Conservation (phyloP, 2,888 invertebrate genomes). For the Callinectes sapidus region DNA sequence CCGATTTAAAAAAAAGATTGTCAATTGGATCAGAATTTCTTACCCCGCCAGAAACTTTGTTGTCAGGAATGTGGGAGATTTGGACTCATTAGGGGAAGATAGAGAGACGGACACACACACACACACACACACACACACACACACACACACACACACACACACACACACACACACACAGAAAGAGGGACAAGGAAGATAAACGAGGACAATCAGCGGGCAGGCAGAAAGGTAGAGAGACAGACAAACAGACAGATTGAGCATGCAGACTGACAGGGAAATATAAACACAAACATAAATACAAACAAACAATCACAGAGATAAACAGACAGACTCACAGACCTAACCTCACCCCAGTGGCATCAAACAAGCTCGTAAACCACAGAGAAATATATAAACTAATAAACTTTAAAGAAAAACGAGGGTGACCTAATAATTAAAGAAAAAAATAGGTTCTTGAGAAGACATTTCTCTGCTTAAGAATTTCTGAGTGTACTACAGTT, state of each 20-base stretch:
- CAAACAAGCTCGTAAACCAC: not conserved
- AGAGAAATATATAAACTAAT: not conserved
- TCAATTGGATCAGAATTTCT: constrained; percentile 11
- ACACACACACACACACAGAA: not conserved
- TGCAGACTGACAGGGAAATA: not conserved
- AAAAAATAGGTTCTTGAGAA: not conserved
- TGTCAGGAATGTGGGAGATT: not conserved
- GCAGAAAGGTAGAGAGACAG: not conserved
- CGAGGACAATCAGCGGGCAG: not conserved
- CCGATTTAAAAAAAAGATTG: not conserved
- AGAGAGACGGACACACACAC: not conserved
- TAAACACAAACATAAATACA: not conserved
- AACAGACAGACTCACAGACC: not conserved
- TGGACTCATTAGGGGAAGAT: not conserved
- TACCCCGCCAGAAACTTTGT: not conserved
- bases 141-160: no score
- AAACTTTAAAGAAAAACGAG: not conserved
- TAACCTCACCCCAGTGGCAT: no score
- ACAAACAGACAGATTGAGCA: not conserved
- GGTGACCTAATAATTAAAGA: not conserved
- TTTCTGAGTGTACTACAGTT: no score
- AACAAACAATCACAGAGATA: not conserved
- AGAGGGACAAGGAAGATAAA: not conserved
- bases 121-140: no score
- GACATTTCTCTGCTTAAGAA: not conserved